Evolutionary conservation across 2,113 vertebrate genomes (phyloP).

Genomic region (Vulpes lagopus): DNA sequence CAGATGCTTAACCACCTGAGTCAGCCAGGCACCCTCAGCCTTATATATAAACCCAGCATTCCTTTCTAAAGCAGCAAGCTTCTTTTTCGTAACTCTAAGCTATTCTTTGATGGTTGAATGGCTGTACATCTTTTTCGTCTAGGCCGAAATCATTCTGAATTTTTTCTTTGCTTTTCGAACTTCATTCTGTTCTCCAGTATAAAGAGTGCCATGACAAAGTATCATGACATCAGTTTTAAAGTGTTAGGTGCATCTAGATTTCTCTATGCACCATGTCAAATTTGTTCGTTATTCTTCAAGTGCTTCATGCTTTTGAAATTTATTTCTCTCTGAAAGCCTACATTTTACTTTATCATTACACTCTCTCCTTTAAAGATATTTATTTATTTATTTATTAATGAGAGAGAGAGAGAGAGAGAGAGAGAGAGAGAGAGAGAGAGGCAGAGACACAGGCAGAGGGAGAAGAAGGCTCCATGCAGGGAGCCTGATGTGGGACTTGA

Average conservation of each 20-base stretch:
- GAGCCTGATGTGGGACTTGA: no score
- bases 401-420: no score
- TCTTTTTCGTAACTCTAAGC: not conserved
- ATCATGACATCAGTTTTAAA: not conserved
- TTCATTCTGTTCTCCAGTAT: not conserved
- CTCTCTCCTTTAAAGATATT: not conserved
- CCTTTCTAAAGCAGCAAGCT: not conserved
- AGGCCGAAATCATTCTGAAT: not conserved
- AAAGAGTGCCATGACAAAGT: not conserved
- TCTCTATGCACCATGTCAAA: not conserved
- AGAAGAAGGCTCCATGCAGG: no score
- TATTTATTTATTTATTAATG: no score
- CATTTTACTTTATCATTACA: not conserved
- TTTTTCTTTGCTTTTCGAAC: not conserved
- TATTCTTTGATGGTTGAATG: slow-evolving; percentile 31
- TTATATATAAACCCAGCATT: not conserved
- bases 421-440: no score
- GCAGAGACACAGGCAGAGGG: no score
- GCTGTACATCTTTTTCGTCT: not conserved
- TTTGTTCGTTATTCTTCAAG: slow-evolving; percentile 4
- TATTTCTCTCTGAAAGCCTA: not conserved
- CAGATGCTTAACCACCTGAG: no score
- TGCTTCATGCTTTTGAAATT: slow-evolving; percentile 1
- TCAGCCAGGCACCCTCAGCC: no score
- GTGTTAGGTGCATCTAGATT: not conserved